A percentile compares a stretch with the other conserved stretches of the same genome.
Conservation (phyloP, 2,797 vertebrate species). For the Chrosomus eos region DNA sequence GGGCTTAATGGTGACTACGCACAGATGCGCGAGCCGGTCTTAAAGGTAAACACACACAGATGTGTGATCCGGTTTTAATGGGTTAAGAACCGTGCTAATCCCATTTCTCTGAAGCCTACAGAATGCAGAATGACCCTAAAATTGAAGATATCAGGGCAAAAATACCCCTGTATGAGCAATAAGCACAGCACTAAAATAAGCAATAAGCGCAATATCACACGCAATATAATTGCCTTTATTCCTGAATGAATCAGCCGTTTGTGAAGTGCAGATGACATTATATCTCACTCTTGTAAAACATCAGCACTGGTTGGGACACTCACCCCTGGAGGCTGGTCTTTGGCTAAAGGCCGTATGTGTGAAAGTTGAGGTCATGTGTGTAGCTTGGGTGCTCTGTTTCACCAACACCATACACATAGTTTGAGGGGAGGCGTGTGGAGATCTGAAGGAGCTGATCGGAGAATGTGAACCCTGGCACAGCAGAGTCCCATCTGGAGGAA, state of each 20-base stretch:
- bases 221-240: too few species aligned
- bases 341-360: constrained; percentile 92
- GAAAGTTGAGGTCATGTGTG: constrained; percentile 81
- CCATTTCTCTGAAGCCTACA: neutral
- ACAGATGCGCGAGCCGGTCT: too few species aligned
- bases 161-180: too few species aligned
- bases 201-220: too few species aligned
- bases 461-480: constrained; percentile 88
- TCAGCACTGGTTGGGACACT: constrained; percentile 61
- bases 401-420: constrained; percentile 90
- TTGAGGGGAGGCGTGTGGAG: constrained; percentile 85
- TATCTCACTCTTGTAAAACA: neutral
- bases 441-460: constrained; percentile 94
- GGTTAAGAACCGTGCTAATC: constrained; percentile 29
- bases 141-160: too few species aligned
- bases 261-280: too few species aligned
- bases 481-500: constrained; percentile 87
- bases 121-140: too few species aligned
- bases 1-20: too few species aligned
- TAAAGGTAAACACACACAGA: too few species aligned
- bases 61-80: too few species aligned
- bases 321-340: constrained; percentile 90
- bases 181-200: too few species aligned
- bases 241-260: too few species aligned
- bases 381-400: constrained; percentile 84